These are phyloP conservation scores for Tricholauxania praeusta DNA, from an alignment of 2,888 invertebrate genomes.

Conservation along the genomic window DNA sequence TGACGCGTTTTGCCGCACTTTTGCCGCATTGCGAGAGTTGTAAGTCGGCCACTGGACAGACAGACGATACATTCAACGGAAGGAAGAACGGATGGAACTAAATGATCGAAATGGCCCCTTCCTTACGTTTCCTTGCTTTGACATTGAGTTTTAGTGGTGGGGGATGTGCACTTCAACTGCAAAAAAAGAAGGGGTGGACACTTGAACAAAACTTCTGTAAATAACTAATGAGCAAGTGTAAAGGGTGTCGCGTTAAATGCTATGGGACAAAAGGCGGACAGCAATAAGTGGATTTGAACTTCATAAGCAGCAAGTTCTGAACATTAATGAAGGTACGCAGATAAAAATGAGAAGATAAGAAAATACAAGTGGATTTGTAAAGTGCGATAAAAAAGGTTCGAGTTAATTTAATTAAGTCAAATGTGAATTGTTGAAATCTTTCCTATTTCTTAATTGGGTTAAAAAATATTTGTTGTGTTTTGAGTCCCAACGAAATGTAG, in stretches of 20 bases:
- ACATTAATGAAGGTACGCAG: not conserved
- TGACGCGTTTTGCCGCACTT: not conserved
- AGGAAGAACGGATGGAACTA: too few species aligned
- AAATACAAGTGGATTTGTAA: not conserved
- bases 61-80: too few species aligned
- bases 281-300: not conserved
- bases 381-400: not conserved
- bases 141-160: too few species aligned
- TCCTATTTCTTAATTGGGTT: too few species aligned
- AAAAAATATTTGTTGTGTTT: too few species aligned
- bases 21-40: too few species aligned
- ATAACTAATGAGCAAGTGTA: slow-evolving; percentile 10
- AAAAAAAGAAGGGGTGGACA: too few species aligned
- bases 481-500: too few species aligned
- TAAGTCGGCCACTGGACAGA: too few species aligned
- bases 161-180: too few species aligned
- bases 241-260: not conserved
- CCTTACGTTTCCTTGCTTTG: too few species aligned
- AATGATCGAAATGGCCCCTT: too few species aligned
- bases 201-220: slow-evolving; percentile 4
- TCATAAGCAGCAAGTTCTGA: not conserved
- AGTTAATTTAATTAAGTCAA: not conserved
- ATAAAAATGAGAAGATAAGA: not conserved
- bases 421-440: not conserved
- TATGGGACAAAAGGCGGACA: not conserved